Base-by-base conservation (phyloP, 1,140 invertebrate species). In the Lepidurus apus region DNA sequence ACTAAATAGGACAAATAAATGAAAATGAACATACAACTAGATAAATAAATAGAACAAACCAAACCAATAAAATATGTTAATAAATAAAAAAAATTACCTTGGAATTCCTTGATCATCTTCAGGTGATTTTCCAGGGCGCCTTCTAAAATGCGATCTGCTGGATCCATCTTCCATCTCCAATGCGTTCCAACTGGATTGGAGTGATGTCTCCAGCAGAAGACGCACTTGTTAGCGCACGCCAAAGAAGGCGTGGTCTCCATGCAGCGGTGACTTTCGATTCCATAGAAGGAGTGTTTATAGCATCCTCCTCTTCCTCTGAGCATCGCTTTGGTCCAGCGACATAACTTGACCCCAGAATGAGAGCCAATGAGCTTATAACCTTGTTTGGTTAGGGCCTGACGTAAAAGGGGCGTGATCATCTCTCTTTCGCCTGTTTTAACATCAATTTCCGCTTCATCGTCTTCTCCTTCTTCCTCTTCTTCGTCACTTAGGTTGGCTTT, bases 171-270 rank as follows among this genome's bases (percentile, higher is more conserved):
- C 90, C 90, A 91, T 79, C 87, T 86, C 90, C 90, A 91, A 82
- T 90, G 89, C 65, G 90, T 91, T n/a, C 90, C 90, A 5, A 91
- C 90, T 26, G 90, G 90, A 84, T 91, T 91, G n/a, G 89, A 88
- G 82, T 91, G 89, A 84, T 91, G 89, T 79, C 89, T 85, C 90
- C 90, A 91, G 82, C 90, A 91, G 83, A 91, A 91, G 11, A 91
- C 89, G 85, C 90, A 91, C 85, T 91, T 91, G 81, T 91, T 91
- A 42, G 90, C 90, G 86, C 90, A 91, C 3, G 90, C 90, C 17
- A 90, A 82, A 81, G 85, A 86, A 0, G 87, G 87, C 44, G 87
- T 87, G 8, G 86, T 85, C 81, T 87, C 87, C 86, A 87, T 87
- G 80, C 87, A 87, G 43, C 86, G 81, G 80, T 87, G 86, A 82